Conservation (phyloP, 1,140 invertebrate genomes). For the Argopecten irradians region DNA sequence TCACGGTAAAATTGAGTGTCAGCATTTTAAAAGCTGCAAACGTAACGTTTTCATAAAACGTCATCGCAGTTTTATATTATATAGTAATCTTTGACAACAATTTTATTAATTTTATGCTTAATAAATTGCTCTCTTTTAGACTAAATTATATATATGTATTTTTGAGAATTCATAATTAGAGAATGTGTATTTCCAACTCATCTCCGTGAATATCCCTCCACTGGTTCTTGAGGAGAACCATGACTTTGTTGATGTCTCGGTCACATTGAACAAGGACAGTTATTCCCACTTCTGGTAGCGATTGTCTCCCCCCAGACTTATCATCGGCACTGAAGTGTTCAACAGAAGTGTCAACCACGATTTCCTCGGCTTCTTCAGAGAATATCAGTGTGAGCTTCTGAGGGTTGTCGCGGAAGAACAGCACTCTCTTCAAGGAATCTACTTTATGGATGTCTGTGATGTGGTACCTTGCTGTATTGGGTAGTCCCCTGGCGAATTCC, state of each 20-base stretch:
- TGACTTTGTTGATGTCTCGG: conserved; percentile 67
- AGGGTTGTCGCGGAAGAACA: conserved; percentile 51
- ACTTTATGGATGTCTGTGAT: conserved; percentile 67
- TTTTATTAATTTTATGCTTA: too few relatives aligned
- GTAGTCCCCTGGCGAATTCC: conserved; percentile 72
- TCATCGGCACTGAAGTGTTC: conserved; percentile 68
- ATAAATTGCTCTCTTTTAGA: too few relatives aligned
- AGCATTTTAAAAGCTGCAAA: too few relatives aligned
- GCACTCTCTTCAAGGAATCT: conserved; percentile 68
- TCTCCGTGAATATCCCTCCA: conserved; percentile 67
- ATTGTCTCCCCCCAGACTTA: conserved; percentile 49
- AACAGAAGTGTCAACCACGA: conserved; percentile 67
- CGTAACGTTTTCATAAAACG: too few relatives aligned
- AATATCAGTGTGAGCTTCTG: conserved; percentile 68
- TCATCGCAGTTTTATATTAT: too few relatives aligned
- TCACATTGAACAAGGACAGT: conserved; percentile 66
- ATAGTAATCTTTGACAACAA: too few relatives aligned
- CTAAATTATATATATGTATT: too few relatives aligned
- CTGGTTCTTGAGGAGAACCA: conserved; percentile 67
- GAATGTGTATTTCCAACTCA: conserved; percentile 52
- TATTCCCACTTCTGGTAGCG: conserved; percentile 63
- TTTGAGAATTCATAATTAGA: too few relatives aligned
- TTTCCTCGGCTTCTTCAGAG: conserved; percentile 70
- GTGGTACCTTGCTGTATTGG: conserved; percentile 66
- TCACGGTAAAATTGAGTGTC: too few relatives aligned